Evolutionary conservation across 1,140 invertebrate genomes (phyloP).

Genomic region (Frieseomelitta varia): DNA sequence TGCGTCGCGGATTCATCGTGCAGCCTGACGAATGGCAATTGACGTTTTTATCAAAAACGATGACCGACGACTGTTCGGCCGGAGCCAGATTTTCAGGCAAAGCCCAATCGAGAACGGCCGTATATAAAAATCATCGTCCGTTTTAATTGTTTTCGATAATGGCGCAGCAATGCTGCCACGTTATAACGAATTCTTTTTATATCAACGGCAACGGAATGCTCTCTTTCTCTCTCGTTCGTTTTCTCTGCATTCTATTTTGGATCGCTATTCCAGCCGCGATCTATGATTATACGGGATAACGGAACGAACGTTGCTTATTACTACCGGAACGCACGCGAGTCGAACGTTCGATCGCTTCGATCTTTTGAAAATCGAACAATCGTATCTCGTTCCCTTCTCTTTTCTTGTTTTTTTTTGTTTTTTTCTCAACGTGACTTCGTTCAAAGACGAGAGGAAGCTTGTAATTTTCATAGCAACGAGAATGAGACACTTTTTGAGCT

Average conservation of each 20-base stretch:
- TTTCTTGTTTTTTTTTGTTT: too few relatives aligned
- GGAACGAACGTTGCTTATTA: not conserved
- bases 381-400: too few relatives aligned
- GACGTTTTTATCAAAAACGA: slow-evolving; percentile 41
- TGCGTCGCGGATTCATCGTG: slow-evolving; percentile 22
- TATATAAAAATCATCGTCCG: not conserved
- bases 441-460: too few relatives aligned
- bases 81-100: slow-evolving; percentile 11
- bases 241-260: not conserved
- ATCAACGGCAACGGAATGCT: not conserved
- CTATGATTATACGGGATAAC: not conserved
- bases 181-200: not conserved
- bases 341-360: too few relatives aligned
- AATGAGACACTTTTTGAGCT: too few relatives aligned
- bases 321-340: too few relatives aligned
- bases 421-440: too few relatives aligned
- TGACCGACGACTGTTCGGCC: not conserved
- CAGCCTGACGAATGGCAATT: slow-evolving; percentile 35
- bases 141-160: slow-evolving; percentile 6
- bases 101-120: not conserved
- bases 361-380: too few relatives aligned
- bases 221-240: too few relatives aligned
- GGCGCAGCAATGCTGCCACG: too few relatives aligned
- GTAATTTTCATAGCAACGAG: too few relatives aligned
- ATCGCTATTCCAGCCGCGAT: not conserved